Evolutionary conservation across 2,888 invertebrate genomes (phyloP).

Genomic region (Troglohyphantes excavatus): DNA sequence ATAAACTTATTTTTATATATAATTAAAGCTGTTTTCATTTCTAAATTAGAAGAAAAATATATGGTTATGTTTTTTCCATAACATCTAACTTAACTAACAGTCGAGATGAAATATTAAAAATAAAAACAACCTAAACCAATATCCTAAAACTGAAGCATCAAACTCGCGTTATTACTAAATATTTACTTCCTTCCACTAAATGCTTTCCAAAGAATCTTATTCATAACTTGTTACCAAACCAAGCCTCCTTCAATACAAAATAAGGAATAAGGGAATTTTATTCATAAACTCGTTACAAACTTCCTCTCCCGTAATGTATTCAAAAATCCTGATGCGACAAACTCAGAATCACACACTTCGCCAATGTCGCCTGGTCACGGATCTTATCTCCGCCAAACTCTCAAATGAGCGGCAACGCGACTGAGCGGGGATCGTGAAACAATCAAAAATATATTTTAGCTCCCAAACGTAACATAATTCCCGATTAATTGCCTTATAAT

Average conservation of each 20-base stretch:
- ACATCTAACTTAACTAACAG: too few species aligned
- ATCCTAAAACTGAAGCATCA: too few species aligned
- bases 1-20: too few species aligned
- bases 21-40: too few species aligned
- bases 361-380: conserved; percentile 27
- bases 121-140: too few species aligned
- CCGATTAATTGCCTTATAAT: conserved; percentile 71
- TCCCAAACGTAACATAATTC: conserved; percentile 65
- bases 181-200: too few species aligned
- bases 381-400: conserved; percentile 19
- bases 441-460: conserved; percentile 66
- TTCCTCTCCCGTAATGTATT: background rate
- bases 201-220: too few species aligned
- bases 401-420: conserved; percentile 10
- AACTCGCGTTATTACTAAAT: too few species aligned
- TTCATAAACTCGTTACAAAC: conserved; percentile 1
- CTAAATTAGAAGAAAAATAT: too few species aligned
- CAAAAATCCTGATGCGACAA: conserved; percentile 4
- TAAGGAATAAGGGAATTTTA: background rate
- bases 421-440: conserved; percentile 13
- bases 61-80: too few species aligned
- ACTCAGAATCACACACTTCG: background rate
- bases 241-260: background rate
- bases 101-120: too few species aligned
- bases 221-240: background rate